These are phyloP conservation scores for Lycopodina hypogea DNA, from an alignment of 37 sponge, comb jelly and placozoan genomes.

Conservation along the genomic window DNA sequence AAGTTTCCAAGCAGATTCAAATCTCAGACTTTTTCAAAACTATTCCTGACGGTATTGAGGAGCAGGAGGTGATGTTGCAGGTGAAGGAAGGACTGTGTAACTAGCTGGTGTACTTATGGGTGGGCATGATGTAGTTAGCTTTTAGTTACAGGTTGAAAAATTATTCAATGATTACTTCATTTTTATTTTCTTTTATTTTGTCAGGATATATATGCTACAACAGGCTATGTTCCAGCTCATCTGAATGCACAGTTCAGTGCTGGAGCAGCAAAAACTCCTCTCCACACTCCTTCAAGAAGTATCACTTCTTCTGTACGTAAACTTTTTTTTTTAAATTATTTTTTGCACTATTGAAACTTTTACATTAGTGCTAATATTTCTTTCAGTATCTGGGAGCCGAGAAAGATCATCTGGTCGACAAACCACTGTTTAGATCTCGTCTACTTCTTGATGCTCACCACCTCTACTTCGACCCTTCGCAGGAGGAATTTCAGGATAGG, in stretches of 20 bases:
- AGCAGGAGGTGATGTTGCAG: conserved; percentile 44
- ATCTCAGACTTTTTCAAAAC: conserved; percentile 48
- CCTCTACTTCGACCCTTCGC: conserved; percentile 77
- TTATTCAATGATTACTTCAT: background rate
- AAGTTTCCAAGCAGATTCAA: conserved; percentile 33
- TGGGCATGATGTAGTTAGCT: no score
- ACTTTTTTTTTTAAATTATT: no score
- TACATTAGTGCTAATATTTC: background rate
- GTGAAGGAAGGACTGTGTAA: background rate
- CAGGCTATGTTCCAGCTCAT: conserved; percentile 41
- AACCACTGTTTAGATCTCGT: conserved; percentile 74
- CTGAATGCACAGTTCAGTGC: conserved; percentile 11
- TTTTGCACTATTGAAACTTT: background rate
- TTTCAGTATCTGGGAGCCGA: background rate
- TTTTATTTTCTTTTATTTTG: background rate
- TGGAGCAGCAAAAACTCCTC: background rate
- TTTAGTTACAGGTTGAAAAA: background rate
- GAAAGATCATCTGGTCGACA: background rate
- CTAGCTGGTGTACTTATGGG: no score
- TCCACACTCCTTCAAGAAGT: conserved; percentile 7
- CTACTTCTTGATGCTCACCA: conserved; percentile 60
- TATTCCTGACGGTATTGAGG: conserved; percentile 50
- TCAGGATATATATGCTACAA: conserved; percentile 36
- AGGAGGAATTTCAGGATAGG: conserved; percentile 55
- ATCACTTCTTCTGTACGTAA: background rate